These are phyloP conservation scores for Amphilophus citrinellus DNA, from an alignment of 2,113 vertebrate species.

Conservation along the genomic window DNA sequence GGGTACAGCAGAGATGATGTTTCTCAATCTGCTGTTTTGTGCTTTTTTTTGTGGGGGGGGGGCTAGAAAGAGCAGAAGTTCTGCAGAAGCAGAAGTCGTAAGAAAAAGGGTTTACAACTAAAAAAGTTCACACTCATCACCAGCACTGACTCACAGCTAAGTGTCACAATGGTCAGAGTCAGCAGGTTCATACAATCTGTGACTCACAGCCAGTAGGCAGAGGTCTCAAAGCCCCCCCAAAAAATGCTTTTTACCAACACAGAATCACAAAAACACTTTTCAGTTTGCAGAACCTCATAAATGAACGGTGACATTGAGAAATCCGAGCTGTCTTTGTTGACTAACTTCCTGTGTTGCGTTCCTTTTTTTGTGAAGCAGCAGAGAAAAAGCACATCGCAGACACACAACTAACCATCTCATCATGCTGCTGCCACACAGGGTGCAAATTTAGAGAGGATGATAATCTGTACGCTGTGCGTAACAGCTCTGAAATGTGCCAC, in stretches of 20 bases:
- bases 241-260: neutral
- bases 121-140: neutral
- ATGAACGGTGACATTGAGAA: slow-evolving; percentile 48
- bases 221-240: neutral
- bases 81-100: neutral
- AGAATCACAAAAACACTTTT: neutral
- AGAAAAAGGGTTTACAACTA: neutral
- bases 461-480: neutral
- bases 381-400: neutral
- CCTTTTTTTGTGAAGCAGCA: slow-evolving; percentile 47
- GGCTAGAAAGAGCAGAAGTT: neutral
- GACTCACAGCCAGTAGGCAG: neutral
- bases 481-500: neutral
- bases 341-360: slow-evolving; percentile 78
- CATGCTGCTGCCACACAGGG: neutral
- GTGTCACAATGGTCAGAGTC: slow-evolving; percentile 2
- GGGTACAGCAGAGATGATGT: neutral
- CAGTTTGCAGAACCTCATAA: neutral
- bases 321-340: slow-evolving; percentile 57
- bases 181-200: slow-evolving; percentile 1
- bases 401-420: neutral
- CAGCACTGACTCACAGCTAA: slow-evolving; percentile 15
- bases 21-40: neutral
- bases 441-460: neutral
- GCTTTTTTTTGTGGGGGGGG: too few relatives aligned